Base-by-base conservation (phyloP, 2,797 vertebrate genomes). In the Poeciliopsis turneri region DNA sequence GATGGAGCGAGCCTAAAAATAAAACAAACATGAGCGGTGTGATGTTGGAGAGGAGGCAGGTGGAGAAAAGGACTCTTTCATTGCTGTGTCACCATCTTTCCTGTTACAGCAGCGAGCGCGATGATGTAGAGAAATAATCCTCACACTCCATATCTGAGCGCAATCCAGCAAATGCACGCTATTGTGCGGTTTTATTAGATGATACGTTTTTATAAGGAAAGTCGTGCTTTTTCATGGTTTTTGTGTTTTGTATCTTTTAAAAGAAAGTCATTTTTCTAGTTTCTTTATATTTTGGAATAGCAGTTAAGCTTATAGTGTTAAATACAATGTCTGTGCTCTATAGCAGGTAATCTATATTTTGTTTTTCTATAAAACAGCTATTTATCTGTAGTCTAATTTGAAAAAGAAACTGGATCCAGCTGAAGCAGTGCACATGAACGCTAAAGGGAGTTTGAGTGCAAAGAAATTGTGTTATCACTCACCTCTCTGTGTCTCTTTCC, bases 81-180 rank as follows among this genome's bases (percentile, higher is more conserved):
- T 45, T 86, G 90, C 91, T 88, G 84, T 92, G 88, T 91, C 90
- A 90, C 91, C 87, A 82, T 89, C 77, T 84, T 90, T 90, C 68
- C 74, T 74, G n/a, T 28, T 80, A 78, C 61, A 78, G 79, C 86
- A 72, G 84, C 57, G 81, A 80, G 84, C 74, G 78, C 81, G 82
- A 82, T 84, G 83, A 88, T 89, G 84, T 66, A 64, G 80, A 84
- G 84, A 84, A 86, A 84, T 64, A 71, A 77, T 76, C 61, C 61
- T 69, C 66, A 43, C 30, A 55, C n/a, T 81, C 53, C 71, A 71
- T 75, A 41, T 47, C 45, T 30, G 70, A 51, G 81, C 71, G 55
- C 76, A 72, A 64, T 74, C 45, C 33, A 70, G 72, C 64, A 75
- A 68, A 75, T 20, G 59, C 68, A 78, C 41, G 5, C 23, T 11